Evolutionary conservation across 2,888 invertebrate species (phyloP).

Genomic region (Masnerella sp.): DNA sequence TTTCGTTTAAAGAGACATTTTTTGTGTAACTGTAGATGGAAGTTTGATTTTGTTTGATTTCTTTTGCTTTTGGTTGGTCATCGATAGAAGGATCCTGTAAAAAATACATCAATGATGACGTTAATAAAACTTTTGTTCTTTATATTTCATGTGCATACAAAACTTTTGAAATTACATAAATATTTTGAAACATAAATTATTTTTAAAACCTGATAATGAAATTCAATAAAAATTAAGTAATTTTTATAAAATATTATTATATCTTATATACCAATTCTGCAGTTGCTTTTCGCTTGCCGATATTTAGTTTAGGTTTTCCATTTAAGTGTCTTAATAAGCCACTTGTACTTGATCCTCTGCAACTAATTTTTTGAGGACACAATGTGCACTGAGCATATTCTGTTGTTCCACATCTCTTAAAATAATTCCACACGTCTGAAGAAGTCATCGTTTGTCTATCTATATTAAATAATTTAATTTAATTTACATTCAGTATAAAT

Average conservation of each 20-base stretch:
- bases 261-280: neutral
- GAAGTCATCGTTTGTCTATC: neutral
- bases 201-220: no score
- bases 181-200: no score
- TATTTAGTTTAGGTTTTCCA: neutral
- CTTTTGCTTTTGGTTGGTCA: neutral
- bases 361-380: conserved; percentile 3
- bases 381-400: conserved; percentile 2
- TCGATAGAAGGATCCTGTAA: neutral
- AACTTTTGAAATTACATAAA: no score
- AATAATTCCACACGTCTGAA: conserved; percentile 10
- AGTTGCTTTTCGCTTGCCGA: conserved; percentile 1
- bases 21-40: neutral
- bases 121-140: no score
- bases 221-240: no score
- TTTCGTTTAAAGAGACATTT: conserved; percentile 4
- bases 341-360: conserved; percentile 9
- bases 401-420: conserved; percentile 3
- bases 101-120: no score
- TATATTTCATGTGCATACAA: no score
- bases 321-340: neutral
- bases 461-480: neutral
- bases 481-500: no score
- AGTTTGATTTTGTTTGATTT: neutral
- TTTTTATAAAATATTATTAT: no score